These are phyloP conservation scores for Pristionchus japonicus DNA, from an alignment of 2,888 invertebrate species.

Conservation along the genomic window DNA sequence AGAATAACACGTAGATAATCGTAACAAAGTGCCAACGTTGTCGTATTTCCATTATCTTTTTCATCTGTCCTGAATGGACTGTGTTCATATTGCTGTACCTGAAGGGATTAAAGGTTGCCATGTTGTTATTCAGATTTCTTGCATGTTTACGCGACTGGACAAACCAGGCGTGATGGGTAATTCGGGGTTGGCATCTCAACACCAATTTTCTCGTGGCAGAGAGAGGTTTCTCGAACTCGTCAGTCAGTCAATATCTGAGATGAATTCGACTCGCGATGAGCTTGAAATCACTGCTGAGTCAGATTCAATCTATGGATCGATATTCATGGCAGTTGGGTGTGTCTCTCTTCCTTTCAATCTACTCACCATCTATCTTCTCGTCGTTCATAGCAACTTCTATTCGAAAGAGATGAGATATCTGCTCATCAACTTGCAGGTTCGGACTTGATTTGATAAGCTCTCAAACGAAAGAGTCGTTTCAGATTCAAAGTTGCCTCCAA, in stretches of 20 bases:
- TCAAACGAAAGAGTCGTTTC: not conserved
- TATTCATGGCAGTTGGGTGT: not conserved
- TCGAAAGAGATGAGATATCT: not conserved
- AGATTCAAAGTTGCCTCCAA: not conserved
- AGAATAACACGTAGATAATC: not conserved
- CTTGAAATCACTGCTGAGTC: not conserved
- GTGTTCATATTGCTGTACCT: not conserved
- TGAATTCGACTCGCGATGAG: not conserved
- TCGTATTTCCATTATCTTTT: not conserved
- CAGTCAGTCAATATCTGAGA: not conserved
- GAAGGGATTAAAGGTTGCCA: not conserved
- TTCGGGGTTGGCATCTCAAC: not conserved
- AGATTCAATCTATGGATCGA: not conserved
- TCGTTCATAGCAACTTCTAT: not conserved
- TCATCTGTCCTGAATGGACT: not conserved
- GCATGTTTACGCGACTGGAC: not conserved
- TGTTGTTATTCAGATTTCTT: not conserved
- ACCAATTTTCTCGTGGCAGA: not conserved
- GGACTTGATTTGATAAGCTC: not conserved
- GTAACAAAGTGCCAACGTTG: not conserved
- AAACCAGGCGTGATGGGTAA: not conserved
- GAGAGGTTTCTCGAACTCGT: not conserved
- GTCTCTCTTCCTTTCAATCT: not conserved
- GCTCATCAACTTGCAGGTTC: slow-evolving; percentile 13
- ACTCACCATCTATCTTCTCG: not conserved